Percentiles rank a stretch among this genome's conserved stretches.
Conservation (phyloP, 2,113 vertebrate species). For the Natator depressus region DNA sequence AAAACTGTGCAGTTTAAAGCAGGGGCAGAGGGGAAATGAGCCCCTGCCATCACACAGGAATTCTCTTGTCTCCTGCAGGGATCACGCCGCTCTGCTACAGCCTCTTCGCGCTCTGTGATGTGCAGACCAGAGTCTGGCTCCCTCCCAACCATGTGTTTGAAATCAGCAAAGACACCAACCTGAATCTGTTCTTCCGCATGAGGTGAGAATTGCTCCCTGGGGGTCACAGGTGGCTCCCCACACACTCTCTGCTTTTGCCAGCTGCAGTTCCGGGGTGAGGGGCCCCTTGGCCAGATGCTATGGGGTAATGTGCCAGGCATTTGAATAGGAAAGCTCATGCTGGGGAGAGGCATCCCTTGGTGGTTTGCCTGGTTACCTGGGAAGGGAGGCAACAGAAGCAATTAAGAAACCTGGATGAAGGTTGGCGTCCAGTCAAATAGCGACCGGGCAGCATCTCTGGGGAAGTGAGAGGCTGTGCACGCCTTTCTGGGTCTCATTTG, state of each 20-base stretch:
- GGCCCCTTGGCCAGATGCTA: accelerated
- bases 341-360: neutral
- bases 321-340: neutral
- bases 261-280: neutral
- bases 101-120: constrained; percentile 89
- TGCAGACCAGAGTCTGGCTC: constrained; percentile 82
- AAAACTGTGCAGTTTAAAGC: neutral
- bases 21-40: neutral
- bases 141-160: constrained; percentile 88
- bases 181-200: constrained; percentile 86
- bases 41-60: neutral
- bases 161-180: constrained; percentile 59
- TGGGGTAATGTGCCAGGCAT: accelerated
- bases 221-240: neutral
- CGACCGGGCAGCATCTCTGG: neutral
- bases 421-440: neutral
- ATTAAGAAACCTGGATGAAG: neutral
- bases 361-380: neutral
- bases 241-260: neutral
- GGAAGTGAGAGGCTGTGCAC: neutral
- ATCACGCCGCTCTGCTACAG: constrained; percentile 88
- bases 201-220: constrained; percentile 77
- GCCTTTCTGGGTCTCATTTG: neutral
- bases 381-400: neutral
- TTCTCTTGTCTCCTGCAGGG: constrained; percentile 72